Conservation (phyloP, 2,888 invertebrate genomes). For the Vanessa cardui region DNA sequence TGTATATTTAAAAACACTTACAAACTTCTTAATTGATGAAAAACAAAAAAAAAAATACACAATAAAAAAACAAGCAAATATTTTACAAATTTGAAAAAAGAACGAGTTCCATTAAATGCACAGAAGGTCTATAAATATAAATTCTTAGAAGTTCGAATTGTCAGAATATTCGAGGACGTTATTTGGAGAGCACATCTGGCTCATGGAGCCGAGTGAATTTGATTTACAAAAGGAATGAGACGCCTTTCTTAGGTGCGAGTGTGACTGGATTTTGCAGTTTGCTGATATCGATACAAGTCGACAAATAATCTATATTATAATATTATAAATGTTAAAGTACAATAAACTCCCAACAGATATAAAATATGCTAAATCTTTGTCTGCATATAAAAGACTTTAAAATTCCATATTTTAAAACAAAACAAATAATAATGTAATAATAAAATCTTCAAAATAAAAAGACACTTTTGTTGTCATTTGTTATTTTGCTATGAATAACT, state of each 20-base stretch:
- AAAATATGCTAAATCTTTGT: too few species aligned
- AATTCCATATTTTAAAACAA: too few species aligned
- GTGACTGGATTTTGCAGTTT: background rate
- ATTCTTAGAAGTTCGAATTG: constrained; percentile 5
- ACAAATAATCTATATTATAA: too few species aligned
- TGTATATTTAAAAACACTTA: too few species aligned
- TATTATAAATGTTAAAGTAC: too few species aligned
- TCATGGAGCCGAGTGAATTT: constrained; percentile 10
- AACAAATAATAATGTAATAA: too few species aligned
- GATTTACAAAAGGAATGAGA: background rate
- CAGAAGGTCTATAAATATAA: background rate
- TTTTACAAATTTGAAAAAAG: background rate
- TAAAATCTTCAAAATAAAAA: too few species aligned
- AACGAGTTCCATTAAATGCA: background rate
- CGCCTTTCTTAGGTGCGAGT: background rate
- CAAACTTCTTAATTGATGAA: background rate
- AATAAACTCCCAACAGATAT: too few species aligned
- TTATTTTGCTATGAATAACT: too few species aligned
- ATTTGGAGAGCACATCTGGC: constrained; percentile 14
- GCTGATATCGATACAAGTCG: background rate
- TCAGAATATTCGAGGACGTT: constrained; percentile 4
- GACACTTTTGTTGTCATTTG: too few species aligned
- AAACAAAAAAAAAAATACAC: background rate
- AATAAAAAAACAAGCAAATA: too few species aligned
- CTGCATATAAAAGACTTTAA: too few species aligned